Conservation (phyloP, 2,113 vertebrate genomes). For the Laticauda laticaudata region DNA sequence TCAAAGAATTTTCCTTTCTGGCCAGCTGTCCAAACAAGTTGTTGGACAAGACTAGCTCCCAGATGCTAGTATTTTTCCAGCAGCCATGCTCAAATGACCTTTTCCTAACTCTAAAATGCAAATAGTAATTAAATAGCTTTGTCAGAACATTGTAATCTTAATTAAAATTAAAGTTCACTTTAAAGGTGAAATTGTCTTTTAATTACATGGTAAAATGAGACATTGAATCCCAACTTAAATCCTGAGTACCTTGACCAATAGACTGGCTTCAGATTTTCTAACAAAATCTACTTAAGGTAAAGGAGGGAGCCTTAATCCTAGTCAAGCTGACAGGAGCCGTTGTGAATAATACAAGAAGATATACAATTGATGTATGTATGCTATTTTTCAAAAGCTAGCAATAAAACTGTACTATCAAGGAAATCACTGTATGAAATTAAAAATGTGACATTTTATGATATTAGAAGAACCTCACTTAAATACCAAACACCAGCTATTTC, state of each 20-base stretch:
- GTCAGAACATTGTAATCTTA: background rate
- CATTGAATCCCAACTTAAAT: background rate
- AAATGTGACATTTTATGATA: background rate
- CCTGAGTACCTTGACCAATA: background rate
- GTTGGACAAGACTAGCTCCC: background rate
- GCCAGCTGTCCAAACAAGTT: conserved; percentile 39
- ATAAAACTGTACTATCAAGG: background rate
- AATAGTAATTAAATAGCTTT: conserved; percentile 1
- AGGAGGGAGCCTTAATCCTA: background rate
- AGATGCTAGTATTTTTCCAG: conserved; percentile 33
- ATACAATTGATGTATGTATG: background rate
- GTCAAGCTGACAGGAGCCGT: background rate
- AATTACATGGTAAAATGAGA: background rate
- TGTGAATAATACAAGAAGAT: background rate
- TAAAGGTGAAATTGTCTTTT: background rate
- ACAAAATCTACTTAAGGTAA: background rate
- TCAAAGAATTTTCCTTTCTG: conserved; percentile 1
- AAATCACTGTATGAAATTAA: background rate
- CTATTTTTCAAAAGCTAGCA: background rate
- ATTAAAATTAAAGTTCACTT: background rate
- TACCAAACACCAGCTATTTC: background rate
- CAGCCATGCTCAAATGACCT: conserved; percentile 10
- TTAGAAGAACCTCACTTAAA: background rate
- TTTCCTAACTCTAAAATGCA: conserved; percentile 8
- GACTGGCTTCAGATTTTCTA: background rate